Evolutionary conservation across 2,797 vertebrate species (phyloP).

Genomic region (Brachymystax lenok): DNA sequence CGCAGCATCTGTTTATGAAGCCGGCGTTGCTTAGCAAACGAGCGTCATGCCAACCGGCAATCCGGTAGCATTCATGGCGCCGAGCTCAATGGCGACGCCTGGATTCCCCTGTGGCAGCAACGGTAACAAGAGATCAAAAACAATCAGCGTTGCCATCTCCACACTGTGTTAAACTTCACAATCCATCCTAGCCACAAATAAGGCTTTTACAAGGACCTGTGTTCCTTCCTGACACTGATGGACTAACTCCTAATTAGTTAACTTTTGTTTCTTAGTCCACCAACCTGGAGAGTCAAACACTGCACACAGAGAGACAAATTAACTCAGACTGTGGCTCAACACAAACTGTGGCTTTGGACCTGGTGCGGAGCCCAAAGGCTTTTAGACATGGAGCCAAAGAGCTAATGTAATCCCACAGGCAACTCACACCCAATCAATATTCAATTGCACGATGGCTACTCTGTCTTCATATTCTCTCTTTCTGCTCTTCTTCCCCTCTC

Average conservation of each 20-base stretch:
- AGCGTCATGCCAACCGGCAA: slow-evolving; percentile 59
- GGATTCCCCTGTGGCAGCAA: background rate
- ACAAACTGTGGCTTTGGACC: slow-evolving; percentile 42
- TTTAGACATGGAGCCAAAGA: slow-evolving; percentile 57
- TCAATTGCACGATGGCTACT: slow-evolving; percentile 46
- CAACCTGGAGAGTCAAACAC: slow-evolving; percentile 10
- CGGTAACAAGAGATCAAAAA: slow-evolving; percentile 23
- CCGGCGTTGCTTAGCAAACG: slow-evolving; percentile 54
- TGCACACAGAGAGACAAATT: slow-evolving; percentile 28
- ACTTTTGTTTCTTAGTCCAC: background rate
- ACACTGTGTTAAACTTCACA: background rate
- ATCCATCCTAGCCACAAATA: background rate
- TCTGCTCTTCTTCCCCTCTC: slow-evolving; percentile 21
- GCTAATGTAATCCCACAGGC: slow-evolving; percentile 57
- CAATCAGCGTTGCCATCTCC: background rate
- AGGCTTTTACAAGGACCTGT: background rate
- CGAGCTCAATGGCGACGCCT: slow-evolving; percentile 20
- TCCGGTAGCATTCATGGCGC: slow-evolving; percentile 26
- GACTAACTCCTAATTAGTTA: slow-evolving; percentile 26
- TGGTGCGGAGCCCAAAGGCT: slow-evolving; percentile 52
- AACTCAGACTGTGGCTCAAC: slow-evolving; percentile 24
- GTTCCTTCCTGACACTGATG: background rate
- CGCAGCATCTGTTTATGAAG: slow-evolving; percentile 56
- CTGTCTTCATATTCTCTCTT: background rate
- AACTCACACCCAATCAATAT: slow-evolving; percentile 58